These are phyloP conservation scores for Taurulus bubalis DNA, from an alignment of 2,113 vertebrate genomes.

Conservation along the genomic window DNA sequence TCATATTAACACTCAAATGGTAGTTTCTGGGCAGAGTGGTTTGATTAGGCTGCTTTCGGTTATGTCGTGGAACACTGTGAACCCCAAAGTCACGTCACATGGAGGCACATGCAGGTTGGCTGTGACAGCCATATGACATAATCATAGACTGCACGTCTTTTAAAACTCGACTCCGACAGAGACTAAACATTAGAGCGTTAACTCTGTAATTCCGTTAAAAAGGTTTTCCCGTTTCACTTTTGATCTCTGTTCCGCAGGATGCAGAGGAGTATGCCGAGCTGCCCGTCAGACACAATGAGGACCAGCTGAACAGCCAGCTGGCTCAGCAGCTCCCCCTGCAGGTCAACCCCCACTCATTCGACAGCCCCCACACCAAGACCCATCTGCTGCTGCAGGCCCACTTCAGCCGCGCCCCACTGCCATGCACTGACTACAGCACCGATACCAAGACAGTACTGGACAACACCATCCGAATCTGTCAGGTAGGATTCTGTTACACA, in stretches of 20 bases:
- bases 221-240: conserved; percentile 27
- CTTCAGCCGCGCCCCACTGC: conserved; percentile 90
- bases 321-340: conserved; percentile 92
- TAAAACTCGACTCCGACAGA: too few relatives aligned
- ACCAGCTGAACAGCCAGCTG: conserved; percentile 96
- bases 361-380: conserved; percentile 97
- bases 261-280: conserved; percentile 96
- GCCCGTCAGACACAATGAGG: conserved; percentile 98
- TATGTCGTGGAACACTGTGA: too few relatives aligned
- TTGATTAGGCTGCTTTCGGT: too few relatives aligned
- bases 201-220: conserved; percentile 20
- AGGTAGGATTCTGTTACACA: conserved; percentile 87
- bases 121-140: background rate
- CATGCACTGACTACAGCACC: conserved; percentile 94
- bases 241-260: conserved; percentile 82
- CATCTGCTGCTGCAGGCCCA: conserved; percentile 96
- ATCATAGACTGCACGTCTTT: background rate
- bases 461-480: conserved; percentile 95
- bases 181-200: too few relatives aligned
- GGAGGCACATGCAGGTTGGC: too few relatives aligned
- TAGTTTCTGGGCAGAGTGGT: too few relatives aligned
- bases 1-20: too few relatives aligned
- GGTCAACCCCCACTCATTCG: conserved; percentile 93
- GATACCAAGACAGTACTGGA: conserved; percentile 98
- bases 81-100: too few relatives aligned